Conservation (phyloP, 1,140 invertebrate species). For the Cataglyphis hispanica region DNA sequence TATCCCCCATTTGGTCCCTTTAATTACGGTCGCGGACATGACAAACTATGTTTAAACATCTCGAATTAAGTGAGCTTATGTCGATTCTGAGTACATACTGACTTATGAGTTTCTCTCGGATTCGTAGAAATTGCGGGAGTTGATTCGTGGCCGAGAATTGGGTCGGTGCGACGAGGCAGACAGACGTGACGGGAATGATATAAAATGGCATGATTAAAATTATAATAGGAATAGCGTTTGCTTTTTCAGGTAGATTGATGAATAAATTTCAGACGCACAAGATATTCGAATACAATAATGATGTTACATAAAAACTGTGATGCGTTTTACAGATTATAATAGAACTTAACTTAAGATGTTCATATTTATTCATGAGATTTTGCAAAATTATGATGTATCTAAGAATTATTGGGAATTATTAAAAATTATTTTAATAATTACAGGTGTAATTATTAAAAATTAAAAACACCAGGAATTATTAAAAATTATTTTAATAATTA, state of each 20-base stretch:
- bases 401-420: neutral
- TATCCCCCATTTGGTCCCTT: neutral
- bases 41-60: conserved; percentile 2
- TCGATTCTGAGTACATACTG: neutral
- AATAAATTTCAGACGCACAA: neutral
- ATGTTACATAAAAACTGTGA: neutral
- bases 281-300: conserved; percentile 8
- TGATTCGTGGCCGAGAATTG: conserved; percentile 37
- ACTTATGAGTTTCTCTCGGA: conserved; percentile 37
- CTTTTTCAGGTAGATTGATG: neutral
- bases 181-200: conserved; percentile 50
- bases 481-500: too few species aligned
- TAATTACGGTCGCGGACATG: neutral
- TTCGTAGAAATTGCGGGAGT: conserved; percentile 30
- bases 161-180: conserved; percentile 34
- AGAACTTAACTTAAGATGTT: neutral
- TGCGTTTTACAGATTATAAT: neutral
- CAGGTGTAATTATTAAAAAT: too few species aligned
- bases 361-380: neutral
- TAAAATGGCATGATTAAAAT: conserved; percentile 41
- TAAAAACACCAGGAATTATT: too few species aligned
- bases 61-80: conserved; percentile 22
- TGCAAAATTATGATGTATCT: neutral
- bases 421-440: conserved; percentile 34
- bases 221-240: conserved; percentile 29